These are phyloP conservation scores for Notolabrus celidotus DNA, from an alignment of 2,797 vertebrate genomes.

Conservation along the genomic window DNA sequence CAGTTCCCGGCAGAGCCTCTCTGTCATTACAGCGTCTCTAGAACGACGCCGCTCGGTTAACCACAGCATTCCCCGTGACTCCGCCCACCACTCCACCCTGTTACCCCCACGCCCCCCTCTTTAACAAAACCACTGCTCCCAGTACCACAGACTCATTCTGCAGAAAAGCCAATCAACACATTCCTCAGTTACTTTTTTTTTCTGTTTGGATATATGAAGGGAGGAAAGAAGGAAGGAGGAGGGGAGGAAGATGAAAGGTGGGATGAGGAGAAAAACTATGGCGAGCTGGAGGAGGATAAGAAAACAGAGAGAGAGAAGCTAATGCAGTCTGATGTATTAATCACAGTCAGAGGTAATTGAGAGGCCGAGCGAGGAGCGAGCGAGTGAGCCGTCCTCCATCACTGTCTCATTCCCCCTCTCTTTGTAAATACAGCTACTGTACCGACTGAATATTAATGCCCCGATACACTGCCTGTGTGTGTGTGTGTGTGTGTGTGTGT, in stretches of 20 bases:
- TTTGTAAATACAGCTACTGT: conserved; percentile 77
- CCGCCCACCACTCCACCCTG: conserved; percentile 38
- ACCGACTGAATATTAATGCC: conserved; percentile 77
- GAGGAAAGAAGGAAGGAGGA: background rate
- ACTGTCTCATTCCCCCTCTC: conserved; percentile 77
- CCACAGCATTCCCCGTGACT: conserved; percentile 41
- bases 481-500: too few relatives aligned
- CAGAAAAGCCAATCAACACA: conserved; percentile 40
- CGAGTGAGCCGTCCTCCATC: conserved; percentile 75
- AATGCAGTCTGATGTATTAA: conserved; percentile 82
- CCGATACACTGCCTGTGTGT: conserved; percentile 7
- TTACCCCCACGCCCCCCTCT: background rate
- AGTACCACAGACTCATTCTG: conserved; percentile 35
- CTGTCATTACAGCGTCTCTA: conserved; percentile 57
- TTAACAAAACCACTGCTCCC: conserved; percentile 35
- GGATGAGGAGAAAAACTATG: background rate
- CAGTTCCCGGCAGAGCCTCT: conserved; percentile 30
- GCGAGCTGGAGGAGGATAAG: background rate
- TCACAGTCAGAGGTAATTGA: conserved; percentile 81
- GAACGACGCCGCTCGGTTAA: conserved; percentile 45
- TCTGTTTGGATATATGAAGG: background rate
- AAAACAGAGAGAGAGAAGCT: conserved; percentile 43
- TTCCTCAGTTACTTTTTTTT: conserved; percentile 46
- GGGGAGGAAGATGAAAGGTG: too few relatives aligned
- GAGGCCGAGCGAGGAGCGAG: conserved; percentile 71